Conservation (phyloP, 2,797 vertebrate genomes). For the Neomorphus geoffroyi region DNA sequence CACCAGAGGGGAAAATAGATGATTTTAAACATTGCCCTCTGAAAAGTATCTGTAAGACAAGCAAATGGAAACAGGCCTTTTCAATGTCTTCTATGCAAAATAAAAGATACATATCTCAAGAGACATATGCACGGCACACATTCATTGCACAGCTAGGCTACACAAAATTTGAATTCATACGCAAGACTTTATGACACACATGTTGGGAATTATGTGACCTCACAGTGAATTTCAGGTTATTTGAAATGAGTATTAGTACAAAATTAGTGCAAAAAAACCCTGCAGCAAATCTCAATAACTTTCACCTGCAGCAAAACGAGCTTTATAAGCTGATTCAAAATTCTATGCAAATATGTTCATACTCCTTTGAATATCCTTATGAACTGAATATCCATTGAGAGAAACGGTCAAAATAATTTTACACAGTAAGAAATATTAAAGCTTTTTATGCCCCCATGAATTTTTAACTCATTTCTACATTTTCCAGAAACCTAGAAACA, state of each 20-base stretch:
- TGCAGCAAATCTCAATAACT: not conserved
- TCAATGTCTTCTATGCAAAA: not conserved
- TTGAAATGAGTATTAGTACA: too few relatives aligned
- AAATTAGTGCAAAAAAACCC: not conserved
- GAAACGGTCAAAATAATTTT: not conserved
- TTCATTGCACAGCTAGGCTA: not conserved
- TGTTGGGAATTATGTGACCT: not conserved
- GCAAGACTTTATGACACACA: not conserved
- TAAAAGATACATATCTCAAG: not conserved
- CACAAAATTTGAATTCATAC: not conserved
- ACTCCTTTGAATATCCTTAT: not conserved
- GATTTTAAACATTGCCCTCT: not conserved
- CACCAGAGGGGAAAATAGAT: too few relatives aligned
- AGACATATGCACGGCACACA: not conserved
- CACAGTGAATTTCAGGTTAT: not conserved
- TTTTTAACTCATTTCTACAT: not conserved
- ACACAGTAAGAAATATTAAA: not conserved
- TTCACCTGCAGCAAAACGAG: not conserved
- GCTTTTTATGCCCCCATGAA: not conserved
- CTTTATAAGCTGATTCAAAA: not conserved
- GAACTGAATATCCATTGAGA: not conserved
- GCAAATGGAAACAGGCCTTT: not conserved
- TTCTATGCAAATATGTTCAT: not conserved
- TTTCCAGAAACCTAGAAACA: not conserved
- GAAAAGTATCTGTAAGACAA: not conserved